Evolutionary conservation across 1,140 invertebrate genomes (phyloP).

Genomic region (Leptinotarsa texana): DNA sequence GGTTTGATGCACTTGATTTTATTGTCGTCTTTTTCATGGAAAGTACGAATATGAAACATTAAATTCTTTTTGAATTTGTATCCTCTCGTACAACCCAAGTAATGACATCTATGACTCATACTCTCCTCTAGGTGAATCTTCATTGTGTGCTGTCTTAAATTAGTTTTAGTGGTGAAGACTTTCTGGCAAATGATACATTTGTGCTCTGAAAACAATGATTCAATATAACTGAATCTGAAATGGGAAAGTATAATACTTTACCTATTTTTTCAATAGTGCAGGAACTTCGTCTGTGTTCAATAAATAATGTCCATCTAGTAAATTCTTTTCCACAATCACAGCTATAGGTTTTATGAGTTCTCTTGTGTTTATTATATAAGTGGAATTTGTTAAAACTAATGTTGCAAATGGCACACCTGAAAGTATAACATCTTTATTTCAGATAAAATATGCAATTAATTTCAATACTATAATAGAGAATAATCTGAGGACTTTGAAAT

Average conservation of each 20-base stretch:
- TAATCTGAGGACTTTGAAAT: background rate
- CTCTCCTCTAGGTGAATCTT: conserved; percentile 46
- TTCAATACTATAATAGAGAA: conserved; percentile 1
- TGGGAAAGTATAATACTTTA: background rate
- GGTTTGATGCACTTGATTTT: background rate
- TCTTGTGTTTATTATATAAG: conserved; percentile 16
- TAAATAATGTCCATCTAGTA: conserved; percentile 54
- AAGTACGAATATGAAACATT: conserved; percentile 30
- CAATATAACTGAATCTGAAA: background rate
- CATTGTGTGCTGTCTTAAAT: conserved; percentile 56
- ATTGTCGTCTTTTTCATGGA: conserved; percentile 29
- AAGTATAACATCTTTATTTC: background rate
- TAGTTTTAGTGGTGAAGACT: conserved; percentile 54
- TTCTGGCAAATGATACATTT: conserved; percentile 58
- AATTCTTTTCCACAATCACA: conserved; percentile 56
- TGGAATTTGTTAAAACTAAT: conserved; percentile 14
- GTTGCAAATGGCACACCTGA: background rate
- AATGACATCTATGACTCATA: conserved; percentile 53
- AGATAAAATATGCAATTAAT: background rate
- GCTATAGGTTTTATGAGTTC: conserved; percentile 56
- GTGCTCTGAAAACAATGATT: conserved; percentile 54
- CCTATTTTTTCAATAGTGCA: background rate
- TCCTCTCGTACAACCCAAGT: conserved; percentile 53
- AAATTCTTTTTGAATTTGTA: conserved; percentile 40
- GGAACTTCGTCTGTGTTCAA: conserved; percentile 51